Conservation (phyloP, 2,797 vertebrate species). For the Amblyopsis hoosieri region DNA sequence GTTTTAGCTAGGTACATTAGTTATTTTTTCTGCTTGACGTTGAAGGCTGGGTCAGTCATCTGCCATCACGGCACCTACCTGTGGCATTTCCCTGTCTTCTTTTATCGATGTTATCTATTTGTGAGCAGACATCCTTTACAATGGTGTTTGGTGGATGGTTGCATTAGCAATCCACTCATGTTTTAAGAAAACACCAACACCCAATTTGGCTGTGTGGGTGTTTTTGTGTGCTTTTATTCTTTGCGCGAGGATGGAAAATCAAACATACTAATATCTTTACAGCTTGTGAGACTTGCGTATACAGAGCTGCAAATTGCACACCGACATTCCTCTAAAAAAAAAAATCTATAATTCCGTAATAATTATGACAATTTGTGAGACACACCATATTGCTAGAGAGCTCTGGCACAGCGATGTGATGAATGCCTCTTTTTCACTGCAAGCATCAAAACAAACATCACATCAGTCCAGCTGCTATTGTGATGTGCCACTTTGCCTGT, state of each 20-base stretch:
- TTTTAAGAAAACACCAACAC: neutral
- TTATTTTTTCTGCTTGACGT: constrained; percentile 15
- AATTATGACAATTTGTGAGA: no score
- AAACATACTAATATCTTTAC: no score
- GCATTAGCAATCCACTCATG: constrained; percentile 18
- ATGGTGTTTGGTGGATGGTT: constrained; percentile 25
- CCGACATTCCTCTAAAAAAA: no score
- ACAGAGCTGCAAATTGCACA: no score
- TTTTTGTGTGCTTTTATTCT: neutral
- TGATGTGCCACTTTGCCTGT: neutral
- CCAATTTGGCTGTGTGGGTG: no score
- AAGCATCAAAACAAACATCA: neutral
- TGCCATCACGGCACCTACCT: constrained; percentile 30
- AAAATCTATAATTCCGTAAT: no score
- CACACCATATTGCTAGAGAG: no score
- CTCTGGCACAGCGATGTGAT: neutral
- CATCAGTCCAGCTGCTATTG: neutral
- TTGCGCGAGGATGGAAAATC: neutral
- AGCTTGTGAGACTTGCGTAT: no score
- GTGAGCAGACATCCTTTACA: constrained; percentile 51
- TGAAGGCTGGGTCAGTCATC: constrained; percentile 29
- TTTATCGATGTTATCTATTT: constrained; percentile 50
- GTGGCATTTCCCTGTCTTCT: constrained; percentile 34
- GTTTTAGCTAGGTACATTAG: constrained; percentile 8
- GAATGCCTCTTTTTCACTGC: constrained; percentile 4